A percentile compares a stretch with the other conserved stretches of the same genome.
Conservation (phyloP, 2,888 invertebrate genomes). For the Sympetrum striolatum region DNA sequence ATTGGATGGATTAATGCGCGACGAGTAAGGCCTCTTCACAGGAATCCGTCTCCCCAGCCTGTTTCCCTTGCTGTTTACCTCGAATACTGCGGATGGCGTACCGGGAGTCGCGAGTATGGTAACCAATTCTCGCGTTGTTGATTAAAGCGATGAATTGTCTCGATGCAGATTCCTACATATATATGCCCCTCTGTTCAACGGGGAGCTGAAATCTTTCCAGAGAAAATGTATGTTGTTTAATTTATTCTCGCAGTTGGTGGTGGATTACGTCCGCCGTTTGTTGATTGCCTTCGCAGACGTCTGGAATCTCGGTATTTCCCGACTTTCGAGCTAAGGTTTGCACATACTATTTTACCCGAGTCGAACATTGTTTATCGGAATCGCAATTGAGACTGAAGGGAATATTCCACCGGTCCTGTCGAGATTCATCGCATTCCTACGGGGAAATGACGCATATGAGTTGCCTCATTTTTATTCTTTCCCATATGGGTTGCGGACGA, state of each 20-base stretch:
- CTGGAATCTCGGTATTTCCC: too few species aligned
- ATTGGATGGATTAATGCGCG: background rate
- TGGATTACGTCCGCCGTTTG: background rate
- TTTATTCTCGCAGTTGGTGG: background rate
- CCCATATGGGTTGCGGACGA: too few species aligned
- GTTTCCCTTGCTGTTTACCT: background rate
- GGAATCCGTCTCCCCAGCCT: background rate
- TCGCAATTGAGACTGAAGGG: too few species aligned
- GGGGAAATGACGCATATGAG: too few species aligned
- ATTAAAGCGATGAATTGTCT: background rate
- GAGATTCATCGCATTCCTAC: too few species aligned
- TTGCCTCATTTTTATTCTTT: too few species aligned
- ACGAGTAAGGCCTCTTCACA: background rate
- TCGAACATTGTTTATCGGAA: too few species aligned
- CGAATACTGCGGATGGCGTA: background rate
- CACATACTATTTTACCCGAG: too few species aligned
- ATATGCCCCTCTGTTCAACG: background rate
- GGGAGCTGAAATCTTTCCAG: background rate
- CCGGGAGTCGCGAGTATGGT: background rate
- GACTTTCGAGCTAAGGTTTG: too few species aligned
- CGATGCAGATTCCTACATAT: background rate
- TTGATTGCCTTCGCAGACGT: background rate
- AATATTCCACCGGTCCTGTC: too few species aligned
- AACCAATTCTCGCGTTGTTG: background rate
- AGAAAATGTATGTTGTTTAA: background rate